A percentile compares a stretch with the other conserved stretches of the same genome.
Evolutionary conservation across 2,113 vertebrate species (phyloP).

Genomic region (Sceloporus tristichus): DNA sequence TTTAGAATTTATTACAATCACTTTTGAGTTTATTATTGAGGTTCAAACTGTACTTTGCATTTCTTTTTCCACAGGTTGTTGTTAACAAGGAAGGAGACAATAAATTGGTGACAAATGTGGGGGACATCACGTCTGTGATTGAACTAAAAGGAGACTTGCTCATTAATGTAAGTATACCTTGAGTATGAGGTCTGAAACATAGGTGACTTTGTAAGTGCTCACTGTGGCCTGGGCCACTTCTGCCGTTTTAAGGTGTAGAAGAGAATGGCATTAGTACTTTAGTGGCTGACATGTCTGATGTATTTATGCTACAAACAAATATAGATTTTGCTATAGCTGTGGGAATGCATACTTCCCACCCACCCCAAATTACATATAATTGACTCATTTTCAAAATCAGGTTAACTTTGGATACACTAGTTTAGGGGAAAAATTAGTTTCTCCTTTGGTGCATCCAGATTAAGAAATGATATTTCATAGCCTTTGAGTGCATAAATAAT

Average conservation of each 20-base stretch:
- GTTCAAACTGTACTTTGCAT: not conserved
- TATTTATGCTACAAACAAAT: not conserved
- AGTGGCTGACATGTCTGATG: not conserved
- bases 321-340: not conserved
- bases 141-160: constrained; percentile 84
- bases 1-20: not conserved
- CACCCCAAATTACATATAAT: not conserved
- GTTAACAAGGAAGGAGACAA: constrained; percentile 85
- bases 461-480: too few species aligned
- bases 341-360: not conserved
- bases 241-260: not conserved
- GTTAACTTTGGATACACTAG: not conserved
- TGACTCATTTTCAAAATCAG: not conserved
- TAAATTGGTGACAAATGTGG: constrained; percentile 79
- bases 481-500: too few species aligned
- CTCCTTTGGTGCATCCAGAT: too few species aligned
- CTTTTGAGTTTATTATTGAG: not conserved
- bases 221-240: too few species aligned
- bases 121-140: constrained; percentile 80
- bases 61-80: constrained; percentile 70
- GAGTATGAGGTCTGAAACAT: too few species aligned
- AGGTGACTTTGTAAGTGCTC: not conserved
- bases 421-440: not conserved
- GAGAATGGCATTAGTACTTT: not conserved
- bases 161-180: constrained; percentile 78